phyloP scores from a whole-genome alignment of 2,113 vertebrate genomes.

The Antechinus stuartii region DNA sequence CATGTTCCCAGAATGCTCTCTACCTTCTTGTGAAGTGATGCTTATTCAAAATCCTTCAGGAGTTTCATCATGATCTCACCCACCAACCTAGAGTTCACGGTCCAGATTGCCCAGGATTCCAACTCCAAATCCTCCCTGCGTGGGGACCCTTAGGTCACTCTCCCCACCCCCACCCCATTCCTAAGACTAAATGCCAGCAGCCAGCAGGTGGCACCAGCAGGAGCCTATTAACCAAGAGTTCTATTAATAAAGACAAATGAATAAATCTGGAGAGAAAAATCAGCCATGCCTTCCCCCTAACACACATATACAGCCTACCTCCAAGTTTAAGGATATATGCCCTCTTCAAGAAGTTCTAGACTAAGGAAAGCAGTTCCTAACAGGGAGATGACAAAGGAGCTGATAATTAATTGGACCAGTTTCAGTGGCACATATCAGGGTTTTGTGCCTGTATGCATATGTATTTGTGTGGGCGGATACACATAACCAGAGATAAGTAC shows the following conservation, averaged over 20 bases:
- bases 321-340: background rate
- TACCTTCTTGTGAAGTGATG: background rate
- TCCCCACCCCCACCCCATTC: background rate
- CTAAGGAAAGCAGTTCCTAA: background rate
- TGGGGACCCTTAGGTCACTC: background rate
- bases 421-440: background rate
- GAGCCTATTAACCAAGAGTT: conserved; percentile 30
- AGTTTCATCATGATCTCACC: background rate
- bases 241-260: conserved; percentile 22
- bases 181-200: background rate
- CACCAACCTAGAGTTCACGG: background rate
- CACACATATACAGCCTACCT: background rate
- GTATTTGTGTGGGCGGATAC: background rate
- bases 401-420: background rate
- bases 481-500: background rate
- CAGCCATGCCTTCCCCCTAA: background rate
- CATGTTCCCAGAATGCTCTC: background rate
- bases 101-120: background rate
- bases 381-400: background rate
- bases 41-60: background rate
- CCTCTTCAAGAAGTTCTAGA: background rate
- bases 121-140: background rate
- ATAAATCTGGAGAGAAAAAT: conserved; percentile 22
- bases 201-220: conserved; percentile 79
- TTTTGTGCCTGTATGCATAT: background rate